These are phyloP conservation scores for Lampropteryx suffumata DNA, from an alignment of 2,888 invertebrate genomes.

Conservation along the genomic window DNA sequence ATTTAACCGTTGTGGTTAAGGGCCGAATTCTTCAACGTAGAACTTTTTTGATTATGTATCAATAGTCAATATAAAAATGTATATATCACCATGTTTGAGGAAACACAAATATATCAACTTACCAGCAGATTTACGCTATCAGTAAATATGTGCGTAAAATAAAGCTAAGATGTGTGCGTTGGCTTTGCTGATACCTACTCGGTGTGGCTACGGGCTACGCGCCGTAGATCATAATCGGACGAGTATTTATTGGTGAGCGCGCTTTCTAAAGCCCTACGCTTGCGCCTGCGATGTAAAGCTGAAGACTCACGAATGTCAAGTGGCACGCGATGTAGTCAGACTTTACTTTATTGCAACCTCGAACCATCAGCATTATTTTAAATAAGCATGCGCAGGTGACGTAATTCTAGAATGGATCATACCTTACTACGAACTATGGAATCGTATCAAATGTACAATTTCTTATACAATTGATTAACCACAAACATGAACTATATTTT, in stretches of 20 bases:
- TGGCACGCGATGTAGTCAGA: constrained; percentile 60
- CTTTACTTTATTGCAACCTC: constrained; percentile 51
- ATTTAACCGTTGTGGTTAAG: constrained; percentile 14
- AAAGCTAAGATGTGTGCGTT: constrained; percentile 3
- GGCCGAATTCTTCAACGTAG: constrained; percentile 10
- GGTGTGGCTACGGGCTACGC: constrained; percentile 76
- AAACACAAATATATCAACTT: neutral
- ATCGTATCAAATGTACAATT: too few relatives aligned
- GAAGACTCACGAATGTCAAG: constrained; percentile 61
- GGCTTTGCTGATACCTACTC: constrained; percentile 7
- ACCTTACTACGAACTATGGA: too few relatives aligned
- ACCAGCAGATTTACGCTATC: neutral
- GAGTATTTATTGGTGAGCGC: constrained; percentile 76
- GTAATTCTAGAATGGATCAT: too few relatives aligned
- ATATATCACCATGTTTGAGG: neutral
- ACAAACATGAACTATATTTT: constrained; percentile 6
- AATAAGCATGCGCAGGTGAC: constrained; percentile 54
- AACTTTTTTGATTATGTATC: constrained; percentile 4
- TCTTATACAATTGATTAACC: too few relatives aligned
- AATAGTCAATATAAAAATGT: neutral
- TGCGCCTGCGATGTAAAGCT: constrained; percentile 45
- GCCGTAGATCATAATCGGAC: constrained; percentile 81
- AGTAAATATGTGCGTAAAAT: neutral
- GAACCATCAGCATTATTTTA: constrained; percentile 41
- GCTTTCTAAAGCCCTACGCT: constrained; percentile 64